A percentile compares a stretch with the other conserved stretches of the same genome.
These are phyloP conservation scores for Aleiodes alternator DNA, from an alignment of 2,888 invertebrate genomes.

Conservation along the genomic window DNA sequence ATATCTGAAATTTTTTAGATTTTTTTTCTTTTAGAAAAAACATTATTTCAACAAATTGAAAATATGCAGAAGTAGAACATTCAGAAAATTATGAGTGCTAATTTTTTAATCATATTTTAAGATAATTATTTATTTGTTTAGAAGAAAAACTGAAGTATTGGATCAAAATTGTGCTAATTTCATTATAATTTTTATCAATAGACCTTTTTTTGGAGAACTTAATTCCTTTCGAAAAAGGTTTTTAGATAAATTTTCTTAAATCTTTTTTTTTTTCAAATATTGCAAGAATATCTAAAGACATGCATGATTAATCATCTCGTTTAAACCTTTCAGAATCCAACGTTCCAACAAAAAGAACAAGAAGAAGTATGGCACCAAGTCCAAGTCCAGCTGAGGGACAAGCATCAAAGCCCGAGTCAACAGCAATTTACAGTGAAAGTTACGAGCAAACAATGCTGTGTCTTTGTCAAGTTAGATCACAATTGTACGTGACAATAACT, in stretches of 20 bases:
- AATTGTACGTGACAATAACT: conserved; percentile 77
- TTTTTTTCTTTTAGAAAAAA: too few species aligned
- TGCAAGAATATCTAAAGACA: too few species aligned
- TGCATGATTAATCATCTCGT: neutral
- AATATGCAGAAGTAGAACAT: too few species aligned
- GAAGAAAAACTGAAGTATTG: too few species aligned
- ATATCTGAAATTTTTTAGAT: neutral
- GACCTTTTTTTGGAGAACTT: too few species aligned
- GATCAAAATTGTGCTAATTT: neutral
- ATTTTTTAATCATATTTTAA: too few species aligned
- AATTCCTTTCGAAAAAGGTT: neutral
- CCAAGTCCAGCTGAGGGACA: conserved; percentile 74
- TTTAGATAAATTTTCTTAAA: too few species aligned
- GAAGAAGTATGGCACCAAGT: conserved; percentile 72
- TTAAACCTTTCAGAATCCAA: conserved; percentile 61
- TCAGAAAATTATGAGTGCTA: too few species aligned
- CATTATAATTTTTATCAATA: too few species aligned
- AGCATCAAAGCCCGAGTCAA: conserved; percentile 75
- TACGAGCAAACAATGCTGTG: conserved; percentile 74
- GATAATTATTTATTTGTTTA: too few species aligned
- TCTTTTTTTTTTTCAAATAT: too few species aligned
- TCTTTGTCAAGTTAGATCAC: conserved; percentile 77
- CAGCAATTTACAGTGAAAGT: conserved; percentile 72
- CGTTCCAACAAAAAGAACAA: conserved; percentile 68
- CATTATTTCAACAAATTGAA: too few species aligned